A percentile compares a stretch with the other conserved stretches of the same genome.
Evolutionary conservation across 2,113 vertebrate species (phyloP).

Genomic region (Daubentonia madagascariensis): DNA sequence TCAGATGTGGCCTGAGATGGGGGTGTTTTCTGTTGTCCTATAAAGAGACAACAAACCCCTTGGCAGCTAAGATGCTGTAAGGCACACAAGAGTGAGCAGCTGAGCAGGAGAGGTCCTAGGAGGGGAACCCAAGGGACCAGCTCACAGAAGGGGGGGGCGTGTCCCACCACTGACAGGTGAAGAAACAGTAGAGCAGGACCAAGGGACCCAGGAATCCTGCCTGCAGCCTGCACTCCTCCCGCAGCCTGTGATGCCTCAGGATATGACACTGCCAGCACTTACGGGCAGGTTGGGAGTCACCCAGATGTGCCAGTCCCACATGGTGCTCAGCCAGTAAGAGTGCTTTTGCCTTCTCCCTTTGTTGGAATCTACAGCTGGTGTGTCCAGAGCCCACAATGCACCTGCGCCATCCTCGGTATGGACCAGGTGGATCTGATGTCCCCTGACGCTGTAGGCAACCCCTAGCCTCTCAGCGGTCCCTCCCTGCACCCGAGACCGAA

Average conservation of each 20-base stretch:
- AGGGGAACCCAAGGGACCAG: not conserved
- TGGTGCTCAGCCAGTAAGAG: accelerated
- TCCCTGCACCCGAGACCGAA: too few relatives aligned
- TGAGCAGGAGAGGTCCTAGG: accelerated
- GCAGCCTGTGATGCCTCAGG: not conserved
- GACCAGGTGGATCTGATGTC: accelerated
- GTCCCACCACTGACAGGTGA: not conserved
- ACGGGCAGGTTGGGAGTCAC: accelerated
- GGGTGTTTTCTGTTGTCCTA: not conserved
- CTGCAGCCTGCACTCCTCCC: too few relatives aligned
- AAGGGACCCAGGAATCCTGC: accelerated
- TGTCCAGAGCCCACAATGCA: not conserved
- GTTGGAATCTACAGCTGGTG: accelerated
- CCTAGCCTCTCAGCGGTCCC: accelerated
- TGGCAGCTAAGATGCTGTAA: not conserved
- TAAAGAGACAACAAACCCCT: not conserved
- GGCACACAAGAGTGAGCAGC: not conserved
- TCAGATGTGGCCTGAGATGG: accelerated
- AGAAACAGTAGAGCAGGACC: not conserved
- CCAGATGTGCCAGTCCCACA: not conserved
- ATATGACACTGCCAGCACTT: accelerated
- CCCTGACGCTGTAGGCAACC: accelerated
- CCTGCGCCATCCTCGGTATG: accelerated
- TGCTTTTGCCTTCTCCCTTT: accelerated
- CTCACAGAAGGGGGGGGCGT: not conserved